Percentiles rank a stretch among this genome's conserved stretches.
Evolutionary conservation across 2,888 invertebrate genomes (phyloP).

Genomic region (Calliopum simillimum): DNA sequence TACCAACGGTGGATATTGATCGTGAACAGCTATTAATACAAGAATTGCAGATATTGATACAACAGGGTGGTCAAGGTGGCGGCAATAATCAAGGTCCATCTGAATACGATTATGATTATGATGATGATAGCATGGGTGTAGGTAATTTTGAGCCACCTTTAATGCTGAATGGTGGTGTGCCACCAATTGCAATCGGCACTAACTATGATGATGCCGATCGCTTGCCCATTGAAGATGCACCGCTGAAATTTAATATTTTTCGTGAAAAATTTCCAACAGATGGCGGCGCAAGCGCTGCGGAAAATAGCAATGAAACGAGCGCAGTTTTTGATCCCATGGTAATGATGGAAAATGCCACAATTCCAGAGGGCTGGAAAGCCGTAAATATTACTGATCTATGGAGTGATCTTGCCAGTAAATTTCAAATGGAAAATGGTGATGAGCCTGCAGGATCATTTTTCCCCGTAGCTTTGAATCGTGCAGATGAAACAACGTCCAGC

Average conservation of each 20-base stretch:
- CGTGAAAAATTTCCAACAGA: constrained; percentile 59
- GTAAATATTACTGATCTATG: neutral
- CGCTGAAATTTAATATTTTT: constrained; percentile 65
- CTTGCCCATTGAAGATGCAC: constrained; percentile 59
- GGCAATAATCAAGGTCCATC: constrained; percentile 38
- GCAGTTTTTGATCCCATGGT: neutral
- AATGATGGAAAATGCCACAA: neutral
- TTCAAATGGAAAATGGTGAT: neutral
- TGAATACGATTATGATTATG: constrained; percentile 60
- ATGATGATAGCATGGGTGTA: constrained; percentile 38
- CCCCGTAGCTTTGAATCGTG: too few relatives aligned
- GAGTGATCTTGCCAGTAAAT: neutral
- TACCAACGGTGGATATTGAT: constrained; percentile 61
- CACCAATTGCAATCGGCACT: constrained; percentile 14
- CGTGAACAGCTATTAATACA: constrained; percentile 53
- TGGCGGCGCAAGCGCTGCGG: constrained; percentile 24
- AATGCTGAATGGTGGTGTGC: constrained; percentile 15
- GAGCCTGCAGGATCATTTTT: too few relatives aligned
- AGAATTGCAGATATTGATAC: constrained; percentile 49
- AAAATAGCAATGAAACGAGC: constrained; percentile 35
- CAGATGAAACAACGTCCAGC: constrained; percentile 27
- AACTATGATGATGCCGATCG: constrained; percentile 35
- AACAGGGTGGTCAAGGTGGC: constrained; percentile 17
- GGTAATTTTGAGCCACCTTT: constrained; percentile 35
- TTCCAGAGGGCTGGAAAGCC: neutral